Evolutionary conservation across 2,113 vertebrate species (phyloP).

Genomic region (Onychostoma macrolepis): DNA sequence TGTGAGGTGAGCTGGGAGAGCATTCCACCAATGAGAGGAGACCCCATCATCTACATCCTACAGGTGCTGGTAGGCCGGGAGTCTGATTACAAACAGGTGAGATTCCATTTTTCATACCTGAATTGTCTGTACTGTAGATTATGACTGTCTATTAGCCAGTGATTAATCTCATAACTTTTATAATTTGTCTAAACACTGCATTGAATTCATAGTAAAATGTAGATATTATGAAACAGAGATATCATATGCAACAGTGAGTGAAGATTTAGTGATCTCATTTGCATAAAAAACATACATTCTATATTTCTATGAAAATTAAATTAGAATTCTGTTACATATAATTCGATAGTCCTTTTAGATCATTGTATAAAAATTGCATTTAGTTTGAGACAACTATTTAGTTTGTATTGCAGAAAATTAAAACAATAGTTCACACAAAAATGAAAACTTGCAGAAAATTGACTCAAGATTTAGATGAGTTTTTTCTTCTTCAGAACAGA

Average conservation of each 20-base stretch:
- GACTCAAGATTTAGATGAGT: too few species aligned
- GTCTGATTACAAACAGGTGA: slow-evolving; percentile 96
- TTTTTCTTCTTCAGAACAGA: too few species aligned
- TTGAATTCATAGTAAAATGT: not conserved
- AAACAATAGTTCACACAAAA: too few species aligned
- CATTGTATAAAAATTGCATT: not conserved
- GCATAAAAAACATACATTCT: not conserved
- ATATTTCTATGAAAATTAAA: not conserved
- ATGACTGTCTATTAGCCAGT: not conserved
- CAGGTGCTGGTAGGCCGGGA: slow-evolving; percentile 94
- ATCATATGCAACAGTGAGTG: too few species aligned
- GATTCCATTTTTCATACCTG: slow-evolving; percentile 37
- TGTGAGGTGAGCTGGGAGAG: slow-evolving; percentile 95
- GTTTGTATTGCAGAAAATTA: too few species aligned
- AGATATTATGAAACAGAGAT: too few species aligned
- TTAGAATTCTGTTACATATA: too few species aligned
- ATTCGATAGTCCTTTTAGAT: too few species aligned
- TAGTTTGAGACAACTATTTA: too few species aligned
- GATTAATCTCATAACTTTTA: not conserved
- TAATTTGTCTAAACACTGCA: not conserved
- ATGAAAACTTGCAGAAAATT: too few species aligned
- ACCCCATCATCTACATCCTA: slow-evolving; percentile 88
- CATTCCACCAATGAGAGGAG: slow-evolving; percentile 92
- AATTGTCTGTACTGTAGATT: not conserved
- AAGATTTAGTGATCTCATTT: not conserved